Evolutionary conservation across 2,797 vertebrate species (phyloP), one percentile per base, ranked within the genome.

Genomic region (Gallinago stenura): DNA sequence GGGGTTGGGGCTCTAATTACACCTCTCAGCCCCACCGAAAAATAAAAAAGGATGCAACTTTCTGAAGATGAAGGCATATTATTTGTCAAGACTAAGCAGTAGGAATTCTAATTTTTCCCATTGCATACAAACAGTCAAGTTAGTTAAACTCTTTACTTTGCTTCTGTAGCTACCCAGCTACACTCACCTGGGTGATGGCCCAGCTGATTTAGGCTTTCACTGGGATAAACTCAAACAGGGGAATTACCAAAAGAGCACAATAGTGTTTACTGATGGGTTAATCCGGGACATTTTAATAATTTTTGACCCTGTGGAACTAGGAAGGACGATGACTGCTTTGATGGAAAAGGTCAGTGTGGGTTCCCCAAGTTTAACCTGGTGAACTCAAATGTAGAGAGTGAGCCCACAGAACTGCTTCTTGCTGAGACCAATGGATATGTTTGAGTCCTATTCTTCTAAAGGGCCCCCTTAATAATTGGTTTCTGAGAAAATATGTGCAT

Each of bases 401-500:
- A 97, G 89, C 76, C 69, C 53, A 43, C 50, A 94, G 68, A 91
- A 94, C 66, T 75, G 70, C 93, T 89, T 76, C 71, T 85, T 61
- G 90, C 89, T 86, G 96, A 94, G 95, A 95, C 71, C 92, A 83
- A 86, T 39, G 83, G 90, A 60, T 96, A 60, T 69, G 45, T 85
- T 95, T 92, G 90, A 94, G 83, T 75, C 11, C 9, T 91, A 53
- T 73, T 96, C 89, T 96, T 93, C 94, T 94, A 93, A 96, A 97
- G 73, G 71, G 76, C 73, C 93, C 57, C 94, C 72, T 84, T 95
- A 95, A 96, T 97, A 97, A 96, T 97, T 98, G 97, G 95, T 96
- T 97, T 95, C 92, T 84, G 70, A 97, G 96, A 95, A 98, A 98
- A 97, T 96, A 95, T 95, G 97, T 98, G 96, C 83, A 95, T 97